Evolutionary conservation across 2,888 invertebrate genomes (phyloP), one percentile per base, ranked within the genome.

Genomic region (Hofmannophila pseudospretella): DNA sequence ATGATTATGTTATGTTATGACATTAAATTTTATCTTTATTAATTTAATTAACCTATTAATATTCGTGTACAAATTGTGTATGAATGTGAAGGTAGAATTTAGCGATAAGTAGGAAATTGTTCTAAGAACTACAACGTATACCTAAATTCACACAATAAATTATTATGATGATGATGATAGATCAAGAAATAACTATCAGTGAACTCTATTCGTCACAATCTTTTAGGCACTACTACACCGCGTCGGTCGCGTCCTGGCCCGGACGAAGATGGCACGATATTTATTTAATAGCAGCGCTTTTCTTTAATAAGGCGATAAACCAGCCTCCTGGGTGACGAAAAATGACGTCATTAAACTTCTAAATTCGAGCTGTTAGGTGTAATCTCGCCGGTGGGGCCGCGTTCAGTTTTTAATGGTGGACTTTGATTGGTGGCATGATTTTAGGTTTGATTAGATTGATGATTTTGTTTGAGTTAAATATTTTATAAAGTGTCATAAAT

Each of bases 301-400:
- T 53, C 60, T 62, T 71, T 74, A 72, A 75, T 67, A 71, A 72
- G 65, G 56, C 67, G 74, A 77, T 76, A 75, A 75, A 73, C 55
- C 67, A 61, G 51, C 47, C 49, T 50, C 38, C 43, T 42, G 49
- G 55, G 64, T 67, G 70, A 67, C 70, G 73, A 74, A 71, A 73
- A 75, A 76, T 75, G 65, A 67, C 61, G 61, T 64, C 72, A 73
- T 74, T 74, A 67, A 70, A 70, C 56, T 64, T 54, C 58, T 49
- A 56, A 71, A 68, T 71, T 70, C 56, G 42, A 46, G 48, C 53
- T 58, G 47, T 60, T 49, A 50, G 41, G 44, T 41, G 52, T 62
- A 54, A 69, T 67, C 57, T 58, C 35, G 31, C 41, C 34, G 27
- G 27, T 41, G 36, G 33, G 44, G 47, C 41, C 47, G 49, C 42